phyloP scores from a whole-genome alignment of 2,888 invertebrate genomes.

The Arrhopalites spinosus region DNA sequence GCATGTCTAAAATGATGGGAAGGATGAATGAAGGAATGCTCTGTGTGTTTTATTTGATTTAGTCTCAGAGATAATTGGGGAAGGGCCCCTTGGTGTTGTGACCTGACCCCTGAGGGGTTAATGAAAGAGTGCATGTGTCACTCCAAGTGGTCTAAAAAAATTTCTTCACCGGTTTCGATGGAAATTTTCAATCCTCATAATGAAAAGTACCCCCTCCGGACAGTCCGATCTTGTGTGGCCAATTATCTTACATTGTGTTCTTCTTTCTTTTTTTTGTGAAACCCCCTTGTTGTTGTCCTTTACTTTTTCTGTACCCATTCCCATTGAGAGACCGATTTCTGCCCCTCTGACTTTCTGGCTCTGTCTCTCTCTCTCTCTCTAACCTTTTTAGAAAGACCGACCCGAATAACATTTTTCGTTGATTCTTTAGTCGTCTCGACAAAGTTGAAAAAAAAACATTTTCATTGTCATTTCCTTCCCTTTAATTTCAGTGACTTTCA shows the following conservation, averaged over 20 bases:
- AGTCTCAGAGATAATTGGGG: conserved; percentile 49
- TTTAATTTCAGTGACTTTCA: conserved; percentile 27
- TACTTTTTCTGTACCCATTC: background rate
- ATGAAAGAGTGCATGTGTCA: conserved; percentile 50
- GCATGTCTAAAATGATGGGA: background rate
- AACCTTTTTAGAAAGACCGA: background rate
- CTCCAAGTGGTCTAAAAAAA: conserved; percentile 44
- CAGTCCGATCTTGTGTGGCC: conserved; percentile 52
- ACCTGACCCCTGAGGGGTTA: conserved; percentile 50
- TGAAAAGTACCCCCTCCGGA: conserved; percentile 39
- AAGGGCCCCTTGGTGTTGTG: conserved; percentile 34
- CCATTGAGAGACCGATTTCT: background rate
- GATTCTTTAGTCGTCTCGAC: background rate
- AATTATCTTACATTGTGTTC: conserved; percentile 51
- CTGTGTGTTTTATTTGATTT: conserved; percentile 43
- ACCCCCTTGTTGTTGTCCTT: conserved; percentile 17
- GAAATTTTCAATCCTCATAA: conserved; percentile 31
- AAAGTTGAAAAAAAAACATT: conserved; percentile 1
- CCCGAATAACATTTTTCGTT: background rate
- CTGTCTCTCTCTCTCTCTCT: background rate
- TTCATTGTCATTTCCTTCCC: conserved; percentile 22
- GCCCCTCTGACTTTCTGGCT: background rate
- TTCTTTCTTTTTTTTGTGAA: conserved; percentile 12
- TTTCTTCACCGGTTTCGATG: conserved; percentile 19
- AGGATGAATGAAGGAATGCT: conserved; percentile 21